Conservation (phyloP, 2,113 vertebrate species). For the Natator depressus region DNA sequence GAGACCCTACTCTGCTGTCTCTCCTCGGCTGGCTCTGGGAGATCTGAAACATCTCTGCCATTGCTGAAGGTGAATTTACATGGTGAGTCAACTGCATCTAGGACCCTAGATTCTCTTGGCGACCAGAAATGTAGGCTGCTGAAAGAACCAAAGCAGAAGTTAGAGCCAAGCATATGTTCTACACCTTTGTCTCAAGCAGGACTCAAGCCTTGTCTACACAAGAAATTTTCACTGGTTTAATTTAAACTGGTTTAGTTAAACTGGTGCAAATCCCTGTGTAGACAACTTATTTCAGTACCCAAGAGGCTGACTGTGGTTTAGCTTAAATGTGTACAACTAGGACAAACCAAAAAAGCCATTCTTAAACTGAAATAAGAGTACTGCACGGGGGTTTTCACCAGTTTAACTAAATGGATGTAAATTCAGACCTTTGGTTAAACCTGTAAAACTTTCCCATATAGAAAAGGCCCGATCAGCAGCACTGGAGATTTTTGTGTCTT, state of each 20-base stretch:
- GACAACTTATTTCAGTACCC: neutral
- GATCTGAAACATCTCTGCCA: neutral
- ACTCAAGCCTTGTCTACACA: neutral
- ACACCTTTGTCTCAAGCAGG: neutral
- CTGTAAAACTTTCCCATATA: neutral
- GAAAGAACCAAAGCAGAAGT: neutral
- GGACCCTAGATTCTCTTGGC: neutral
- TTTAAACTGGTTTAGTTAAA: neutral
- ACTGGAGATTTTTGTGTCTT: neutral
- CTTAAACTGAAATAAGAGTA: neutral
- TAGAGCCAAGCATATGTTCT: neutral
- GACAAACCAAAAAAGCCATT: neutral
- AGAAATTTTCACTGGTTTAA: neutral
- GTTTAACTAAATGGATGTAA: neutral
- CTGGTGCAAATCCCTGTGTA: neutral
- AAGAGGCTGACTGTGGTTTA: neutral
- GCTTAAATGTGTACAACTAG: neutral
- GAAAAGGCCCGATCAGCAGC: neutral
- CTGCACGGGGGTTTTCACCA: too few relatives aligned
- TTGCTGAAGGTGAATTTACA: neutral
- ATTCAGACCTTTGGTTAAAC: neutral
- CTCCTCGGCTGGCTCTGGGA: neutral
- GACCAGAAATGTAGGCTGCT: neutral
- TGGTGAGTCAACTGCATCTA: neutral
- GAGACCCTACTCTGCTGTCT: neutral